A percentile compares a stretch with the other conserved stretches of the same genome.
Conservation (phyloP, 1,140 invertebrate species). For the Drosophila grimshawi region DNA sequence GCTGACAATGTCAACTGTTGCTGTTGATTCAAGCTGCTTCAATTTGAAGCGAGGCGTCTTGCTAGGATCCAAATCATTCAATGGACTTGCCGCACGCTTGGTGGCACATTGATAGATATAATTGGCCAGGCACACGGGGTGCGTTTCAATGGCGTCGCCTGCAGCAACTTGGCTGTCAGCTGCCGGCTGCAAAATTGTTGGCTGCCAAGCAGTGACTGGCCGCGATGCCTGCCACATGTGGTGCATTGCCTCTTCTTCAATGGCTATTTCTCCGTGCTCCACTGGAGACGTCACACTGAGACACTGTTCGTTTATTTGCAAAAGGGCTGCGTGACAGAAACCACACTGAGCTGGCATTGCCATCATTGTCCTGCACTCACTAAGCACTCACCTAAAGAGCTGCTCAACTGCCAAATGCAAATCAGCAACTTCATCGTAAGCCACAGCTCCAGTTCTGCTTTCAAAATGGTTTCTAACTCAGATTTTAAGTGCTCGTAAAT, state of each 20-base stretch:
- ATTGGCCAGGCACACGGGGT: slow-evolving; percentile 33
- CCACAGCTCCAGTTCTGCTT: not conserved
- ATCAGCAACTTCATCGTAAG: slow-evolving; percentile 15
- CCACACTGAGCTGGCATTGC: slow-evolving; percentile 1
- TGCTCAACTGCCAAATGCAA: slow-evolving; percentile 19
- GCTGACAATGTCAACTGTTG: slow-evolving; percentile 16
- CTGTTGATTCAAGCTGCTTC: not conserved
- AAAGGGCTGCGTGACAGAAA: slow-evolving; percentile 10
- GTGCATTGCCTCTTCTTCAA: slow-evolving; percentile 5
- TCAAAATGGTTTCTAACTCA: slow-evolving; percentile 6
- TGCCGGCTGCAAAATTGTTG: slow-evolving; percentile 23
- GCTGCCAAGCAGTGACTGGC: not conserved
- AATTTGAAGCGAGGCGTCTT: slow-evolving; percentile 7
- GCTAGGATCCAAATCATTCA: slow-evolving; percentile 13
- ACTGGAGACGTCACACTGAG: slow-evolving; percentile 1
- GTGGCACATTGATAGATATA: slow-evolving; percentile 56
- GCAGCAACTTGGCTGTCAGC: slow-evolving; percentile 16
- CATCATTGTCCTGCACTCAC: not conserved
- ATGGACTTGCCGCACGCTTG: slow-evolving; percentile 26
- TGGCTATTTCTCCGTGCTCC: too few relatives aligned
- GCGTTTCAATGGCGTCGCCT: not conserved
- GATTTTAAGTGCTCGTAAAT: slow-evolving; percentile 15
- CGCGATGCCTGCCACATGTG: slow-evolving; percentile 56
- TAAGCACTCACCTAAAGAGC: slow-evolving; percentile 29
- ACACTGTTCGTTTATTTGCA: slow-evolving; percentile 26